Percentiles rank a stretch among this genome's conserved stretches.
phyloP scores from a whole-genome alignment of 2,113 vertebrate genomes.

The Meles meles region DNA sequence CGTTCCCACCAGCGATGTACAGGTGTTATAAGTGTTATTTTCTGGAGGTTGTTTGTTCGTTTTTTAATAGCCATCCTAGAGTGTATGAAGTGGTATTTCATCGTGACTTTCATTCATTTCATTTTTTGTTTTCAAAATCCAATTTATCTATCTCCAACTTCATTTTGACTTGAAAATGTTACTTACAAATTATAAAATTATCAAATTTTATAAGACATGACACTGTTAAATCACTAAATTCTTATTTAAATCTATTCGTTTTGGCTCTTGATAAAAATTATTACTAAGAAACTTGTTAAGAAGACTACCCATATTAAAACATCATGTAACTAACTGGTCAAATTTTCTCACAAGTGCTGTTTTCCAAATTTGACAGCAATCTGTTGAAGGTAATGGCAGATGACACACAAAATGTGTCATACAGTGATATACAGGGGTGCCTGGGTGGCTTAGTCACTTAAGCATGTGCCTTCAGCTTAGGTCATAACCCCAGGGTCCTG shows the following conservation, averaged over 20 bases:
- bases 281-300: neutral
- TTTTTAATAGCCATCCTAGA: neutral
- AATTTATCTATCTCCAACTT: neutral
- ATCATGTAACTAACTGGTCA: neutral
- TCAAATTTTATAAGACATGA: neutral
- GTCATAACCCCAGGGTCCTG: neutral
- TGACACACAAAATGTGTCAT: neutral
- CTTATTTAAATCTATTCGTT: neutral
- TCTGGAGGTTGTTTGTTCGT: neutral
- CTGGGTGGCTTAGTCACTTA: neutral
- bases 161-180: neutral
- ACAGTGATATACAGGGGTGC: neutral
- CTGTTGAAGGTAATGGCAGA: neutral
- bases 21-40: neutral
- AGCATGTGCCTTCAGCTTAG: neutral
- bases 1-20: neutral
- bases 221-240: neutral
- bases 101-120: neutral
- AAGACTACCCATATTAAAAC: neutral
- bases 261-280: neutral
- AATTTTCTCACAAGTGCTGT: neutral
- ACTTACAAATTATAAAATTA: neutral
- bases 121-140: neutral
- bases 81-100: neutral
- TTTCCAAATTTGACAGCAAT: neutral